phyloP scores from a whole-genome alignment of 2,113 vertebrate genomes.

The Nettapus auritus region DNA sequence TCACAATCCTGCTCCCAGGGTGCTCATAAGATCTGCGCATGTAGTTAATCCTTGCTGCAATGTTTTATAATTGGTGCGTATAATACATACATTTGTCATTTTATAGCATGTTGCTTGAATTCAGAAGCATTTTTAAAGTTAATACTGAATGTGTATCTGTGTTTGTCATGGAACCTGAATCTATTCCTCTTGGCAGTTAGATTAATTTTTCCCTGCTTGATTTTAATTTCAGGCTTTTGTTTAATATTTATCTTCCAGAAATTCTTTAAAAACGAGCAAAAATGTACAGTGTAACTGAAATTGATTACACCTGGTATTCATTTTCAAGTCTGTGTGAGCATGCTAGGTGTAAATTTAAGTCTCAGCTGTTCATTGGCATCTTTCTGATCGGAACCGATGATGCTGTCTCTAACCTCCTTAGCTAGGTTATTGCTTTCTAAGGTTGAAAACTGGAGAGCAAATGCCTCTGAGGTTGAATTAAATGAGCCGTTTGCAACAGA shows the following conservation, averaged over 20 bases:
- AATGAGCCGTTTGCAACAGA: constrained; percentile 53
- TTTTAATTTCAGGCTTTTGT: constrained; percentile 27
- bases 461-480: constrained; percentile 49
- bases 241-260: constrained; percentile 1
- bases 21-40: constrained; percentile 18
- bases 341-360: constrained; percentile 50
- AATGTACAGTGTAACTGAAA: background rate
- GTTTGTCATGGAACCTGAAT: background rate
- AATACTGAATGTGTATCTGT: constrained; percentile 58
- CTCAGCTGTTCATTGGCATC: constrained; percentile 48
- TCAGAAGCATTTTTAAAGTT: constrained; percentile 57
- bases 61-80: constrained; percentile 46
- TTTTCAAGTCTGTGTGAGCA: background rate
- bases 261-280: constrained; percentile 24
- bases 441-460: constrained; percentile 26
- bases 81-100: constrained; percentile 28
- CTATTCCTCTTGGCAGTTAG: constrained; percentile 4
- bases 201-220: constrained; percentile 30
- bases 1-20: background rate
- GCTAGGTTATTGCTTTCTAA: constrained; percentile 40
- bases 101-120: constrained; percentile 28
- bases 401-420: constrained; percentile 42
- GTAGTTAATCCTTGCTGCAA: constrained; percentile 41
- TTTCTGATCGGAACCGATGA: constrained; percentile 58
- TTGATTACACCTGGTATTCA: background rate